phyloP scores from a whole-genome alignment of 2,113 vertebrate species.

The Pterocles orientalis region DNA sequence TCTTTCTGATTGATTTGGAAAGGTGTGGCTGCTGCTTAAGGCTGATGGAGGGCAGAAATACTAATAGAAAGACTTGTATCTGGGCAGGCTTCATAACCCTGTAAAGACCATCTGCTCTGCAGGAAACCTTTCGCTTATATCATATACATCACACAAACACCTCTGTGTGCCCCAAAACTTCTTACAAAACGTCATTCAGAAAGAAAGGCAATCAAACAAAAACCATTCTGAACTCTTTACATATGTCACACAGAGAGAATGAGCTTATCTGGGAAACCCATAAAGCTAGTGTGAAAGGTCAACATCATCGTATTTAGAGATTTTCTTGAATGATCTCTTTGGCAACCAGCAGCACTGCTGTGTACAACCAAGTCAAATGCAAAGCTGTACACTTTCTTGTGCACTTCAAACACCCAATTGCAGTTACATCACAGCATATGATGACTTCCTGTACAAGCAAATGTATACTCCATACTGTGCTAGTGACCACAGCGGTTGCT shows the following conservation, averaged over 20 bases:
- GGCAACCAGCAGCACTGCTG: background rate
- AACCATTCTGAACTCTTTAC: background rate
- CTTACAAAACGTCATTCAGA: background rate
- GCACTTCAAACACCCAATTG: background rate
- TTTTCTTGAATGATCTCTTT: background rate
- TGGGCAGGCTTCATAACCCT: background rate
- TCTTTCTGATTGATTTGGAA: background rate
- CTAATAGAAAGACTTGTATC: background rate
- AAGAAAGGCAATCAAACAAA: background rate
- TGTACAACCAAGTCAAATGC: background rate
- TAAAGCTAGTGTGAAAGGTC: background rate
- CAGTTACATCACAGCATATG: background rate
- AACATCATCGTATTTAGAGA: background rate
- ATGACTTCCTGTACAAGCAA: background rate
- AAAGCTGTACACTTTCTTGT: background rate
- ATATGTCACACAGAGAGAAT: background rate
- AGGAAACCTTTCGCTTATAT: background rate
- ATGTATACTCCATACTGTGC: background rate
- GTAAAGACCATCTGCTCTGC: background rate
- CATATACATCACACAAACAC: background rate
- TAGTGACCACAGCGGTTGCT: background rate
- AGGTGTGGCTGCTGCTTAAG: background rate
- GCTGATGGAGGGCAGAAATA: background rate
- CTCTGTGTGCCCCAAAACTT: background rate
- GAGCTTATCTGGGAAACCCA: background rate